phyloP scores from a whole-genome alignment of 2,113 vertebrate genomes.

The Clarias gariepinus region DNA sequence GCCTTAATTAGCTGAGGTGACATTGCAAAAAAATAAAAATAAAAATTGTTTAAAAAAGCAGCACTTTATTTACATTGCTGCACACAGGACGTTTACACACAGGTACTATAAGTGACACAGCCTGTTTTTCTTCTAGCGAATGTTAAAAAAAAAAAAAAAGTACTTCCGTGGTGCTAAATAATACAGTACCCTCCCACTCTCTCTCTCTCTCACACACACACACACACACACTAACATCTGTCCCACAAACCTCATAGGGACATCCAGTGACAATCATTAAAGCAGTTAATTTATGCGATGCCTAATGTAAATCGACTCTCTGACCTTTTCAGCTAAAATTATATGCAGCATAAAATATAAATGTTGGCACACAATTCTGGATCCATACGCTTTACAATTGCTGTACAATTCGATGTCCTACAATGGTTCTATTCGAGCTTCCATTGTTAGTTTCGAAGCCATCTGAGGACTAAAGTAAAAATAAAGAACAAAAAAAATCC shows the following conservation, averaged over 20 bases:
- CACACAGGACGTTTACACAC: neutral
- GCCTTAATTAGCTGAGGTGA: constrained; percentile 2
- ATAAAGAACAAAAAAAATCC: too few relatives aligned
- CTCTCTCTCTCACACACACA: neutral
- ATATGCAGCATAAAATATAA: neutral
- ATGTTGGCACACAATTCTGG: too few relatives aligned
- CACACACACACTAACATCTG: neutral
- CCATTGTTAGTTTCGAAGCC: too few relatives aligned
- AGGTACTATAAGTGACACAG: neutral
- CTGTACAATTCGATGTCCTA: too few relatives aligned
- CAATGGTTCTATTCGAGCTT: too few relatives aligned
- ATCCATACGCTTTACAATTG: too few relatives aligned
- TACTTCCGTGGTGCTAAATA: neutral
- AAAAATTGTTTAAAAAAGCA: neutral
- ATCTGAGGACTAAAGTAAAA: too few relatives aligned
- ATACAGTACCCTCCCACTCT: neutral
- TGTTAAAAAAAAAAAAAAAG: neutral
- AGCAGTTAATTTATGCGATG: neutral
- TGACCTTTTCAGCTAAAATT: neutral
- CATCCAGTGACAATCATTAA: neutral
- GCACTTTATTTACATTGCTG: neutral
- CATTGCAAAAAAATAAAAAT: neutral
- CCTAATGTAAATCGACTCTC: neutral
- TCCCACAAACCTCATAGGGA: neutral
- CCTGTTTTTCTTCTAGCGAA: neutral